Conservation (phyloP, 1,140 invertebrate species). For the Drosophila bocqueti region DNA sequence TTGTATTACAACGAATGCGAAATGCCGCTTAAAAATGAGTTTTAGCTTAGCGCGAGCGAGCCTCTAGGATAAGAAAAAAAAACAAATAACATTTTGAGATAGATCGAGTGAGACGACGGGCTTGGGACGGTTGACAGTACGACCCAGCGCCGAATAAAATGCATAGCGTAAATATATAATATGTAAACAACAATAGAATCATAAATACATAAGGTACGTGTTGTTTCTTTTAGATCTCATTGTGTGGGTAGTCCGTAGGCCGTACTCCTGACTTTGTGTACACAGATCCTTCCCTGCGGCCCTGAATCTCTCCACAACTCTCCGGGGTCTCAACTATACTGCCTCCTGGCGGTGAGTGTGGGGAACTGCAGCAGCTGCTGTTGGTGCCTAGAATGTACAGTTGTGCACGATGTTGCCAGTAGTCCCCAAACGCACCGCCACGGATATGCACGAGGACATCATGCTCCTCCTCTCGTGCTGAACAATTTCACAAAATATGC, state of each 20-base stretch:
- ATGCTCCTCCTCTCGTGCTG: constrained; percentile 17
- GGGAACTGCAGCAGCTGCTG: constrained; percentile 10
- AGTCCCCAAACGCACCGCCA: constrained; percentile 18
- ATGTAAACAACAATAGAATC: constrained; percentile 50
- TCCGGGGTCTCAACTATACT: not conserved
- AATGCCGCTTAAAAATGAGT: constrained; percentile 75
- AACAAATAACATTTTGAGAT: constrained; percentile 51
- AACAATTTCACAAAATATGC: constrained; percentile 52
- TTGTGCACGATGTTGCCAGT: constrained; percentile 30
- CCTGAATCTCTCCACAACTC: constrained; percentile 17
- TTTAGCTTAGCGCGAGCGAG: constrained; percentile 75
- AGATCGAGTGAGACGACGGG: constrained; percentile 18
- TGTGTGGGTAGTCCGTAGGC: constrained; percentile 10
- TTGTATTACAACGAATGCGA: constrained; percentile 78
- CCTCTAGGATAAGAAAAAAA: constrained; percentile 48
- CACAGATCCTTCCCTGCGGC: constrained; percentile 19
- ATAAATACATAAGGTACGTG: constrained; percentile 43
- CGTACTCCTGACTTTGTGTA: constrained; percentile 16
- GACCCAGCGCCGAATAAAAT: constrained; percentile 25
- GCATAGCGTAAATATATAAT: constrained; percentile 47
- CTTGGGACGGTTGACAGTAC: constrained; percentile 13
- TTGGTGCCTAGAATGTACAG: constrained; percentile 62
- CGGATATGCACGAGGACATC: not conserved
- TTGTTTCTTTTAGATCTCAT: constrained; percentile 15
- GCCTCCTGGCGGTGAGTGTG: constrained; percentile 11